These are phyloP conservation scores for Whitmania pigra DNA, from an alignment of 1,140 invertebrate species.

Conservation along the genomic window DNA sequence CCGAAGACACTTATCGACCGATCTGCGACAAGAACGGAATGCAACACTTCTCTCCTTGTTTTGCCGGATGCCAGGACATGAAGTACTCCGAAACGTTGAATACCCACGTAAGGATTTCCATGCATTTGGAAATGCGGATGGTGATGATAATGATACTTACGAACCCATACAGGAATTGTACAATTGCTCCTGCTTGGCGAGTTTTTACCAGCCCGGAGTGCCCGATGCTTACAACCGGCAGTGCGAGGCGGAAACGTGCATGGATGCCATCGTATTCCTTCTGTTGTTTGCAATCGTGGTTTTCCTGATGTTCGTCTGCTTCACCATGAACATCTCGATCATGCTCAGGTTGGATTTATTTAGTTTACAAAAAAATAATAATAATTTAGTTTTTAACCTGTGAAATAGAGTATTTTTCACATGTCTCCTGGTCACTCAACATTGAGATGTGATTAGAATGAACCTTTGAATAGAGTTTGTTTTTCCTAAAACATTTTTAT, in stretches of 20 bases:
- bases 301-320: constrained; percentile 13
- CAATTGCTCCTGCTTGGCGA: too few species aligned
- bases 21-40: background rate
- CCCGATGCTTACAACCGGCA: background rate
- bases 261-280: background rate
- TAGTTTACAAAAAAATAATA: too few species aligned
- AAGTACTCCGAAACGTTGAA: background rate
- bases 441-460: too few species aligned
- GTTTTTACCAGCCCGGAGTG: background rate
- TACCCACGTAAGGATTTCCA: background rate
- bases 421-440: too few species aligned
- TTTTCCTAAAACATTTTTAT: too few species aligned
- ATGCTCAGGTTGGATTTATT: constrained; percentile 10
- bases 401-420: too few species aligned
- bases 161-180: too few species aligned
- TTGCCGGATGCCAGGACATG: background rate
- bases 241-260: background rate
- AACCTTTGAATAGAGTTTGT: too few species aligned
- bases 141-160: too few species aligned
- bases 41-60: constrained; percentile 5
- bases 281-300: background rate
- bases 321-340: constrained; percentile 16
- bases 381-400: too few species aligned
- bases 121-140: background rate
- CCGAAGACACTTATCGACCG: background rate